phyloP scores from a whole-genome alignment of 2,888 invertebrate genomes.

The Phlogophora meticulosa region DNA sequence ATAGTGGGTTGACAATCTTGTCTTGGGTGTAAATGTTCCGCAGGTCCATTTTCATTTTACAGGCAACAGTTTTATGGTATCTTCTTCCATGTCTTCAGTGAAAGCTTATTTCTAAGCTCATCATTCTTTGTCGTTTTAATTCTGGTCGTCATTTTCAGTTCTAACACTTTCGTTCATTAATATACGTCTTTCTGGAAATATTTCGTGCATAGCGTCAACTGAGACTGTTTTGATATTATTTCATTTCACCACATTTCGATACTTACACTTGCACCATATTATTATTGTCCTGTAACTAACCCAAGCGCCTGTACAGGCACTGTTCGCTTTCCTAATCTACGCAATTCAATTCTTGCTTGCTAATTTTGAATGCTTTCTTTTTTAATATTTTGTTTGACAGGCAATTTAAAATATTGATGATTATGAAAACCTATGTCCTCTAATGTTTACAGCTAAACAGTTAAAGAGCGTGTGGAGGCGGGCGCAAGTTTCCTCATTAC shows the following conservation, averaged over 20 bases:
- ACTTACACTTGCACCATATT: slow-evolving; percentile 13
- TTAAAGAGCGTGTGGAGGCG: slow-evolving; percentile 94
- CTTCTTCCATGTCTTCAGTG: slow-evolving; percentile 7
- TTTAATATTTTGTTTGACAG: slow-evolving; percentile 13
- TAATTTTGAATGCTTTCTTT: slow-evolving; percentile 21
- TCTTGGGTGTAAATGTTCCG: slow-evolving; percentile 21
- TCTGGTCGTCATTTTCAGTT: slow-evolving; percentile 9
- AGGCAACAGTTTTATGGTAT: neutral
- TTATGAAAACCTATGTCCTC: slow-evolving; percentile 2
- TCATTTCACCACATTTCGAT: neutral
- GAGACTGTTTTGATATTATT: neutral
- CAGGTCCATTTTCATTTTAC: slow-evolving; percentile 3
- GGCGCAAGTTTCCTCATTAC: slow-evolving; percentile 71
- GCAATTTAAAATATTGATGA: neutral
- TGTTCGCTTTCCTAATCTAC: slow-evolving; percentile 10
- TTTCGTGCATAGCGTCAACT: neutral
- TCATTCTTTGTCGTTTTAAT: slow-evolving; percentile 7
- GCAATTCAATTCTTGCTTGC: slow-evolving; percentile 15
- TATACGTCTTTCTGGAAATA: neutral
- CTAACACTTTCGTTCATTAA: neutral
- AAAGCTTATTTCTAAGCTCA: slow-evolving; percentile 6
- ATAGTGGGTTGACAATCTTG: neutral
- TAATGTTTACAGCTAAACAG: slow-evolving; percentile 58
- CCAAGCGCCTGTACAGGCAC: neutral
- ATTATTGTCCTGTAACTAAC: slow-evolving; percentile 27